phyloP scores from a whole-genome alignment of 2,888 invertebrate genomes.

The Ochlodes sylvanus region DNA sequence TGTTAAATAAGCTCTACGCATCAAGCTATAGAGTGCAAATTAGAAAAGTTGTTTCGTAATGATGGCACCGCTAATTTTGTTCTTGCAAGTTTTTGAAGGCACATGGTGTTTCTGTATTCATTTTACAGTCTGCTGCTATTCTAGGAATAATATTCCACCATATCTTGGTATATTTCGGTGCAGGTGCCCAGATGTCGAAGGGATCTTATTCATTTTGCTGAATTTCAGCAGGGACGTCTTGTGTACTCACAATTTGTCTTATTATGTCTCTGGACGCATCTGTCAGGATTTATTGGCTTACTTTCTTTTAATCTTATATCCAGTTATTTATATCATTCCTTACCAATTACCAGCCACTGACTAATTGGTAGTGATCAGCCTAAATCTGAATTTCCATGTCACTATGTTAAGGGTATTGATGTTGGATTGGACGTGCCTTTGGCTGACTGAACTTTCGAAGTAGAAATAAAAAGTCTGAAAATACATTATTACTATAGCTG shows the following conservation, averaged over 20 bases:
- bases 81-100: constrained; percentile 71
- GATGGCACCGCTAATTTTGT: constrained; percentile 45
- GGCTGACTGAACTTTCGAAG: neutral
- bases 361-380: constrained; percentile 64
- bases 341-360: constrained; percentile 69
- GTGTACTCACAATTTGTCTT: constrained; percentile 65
- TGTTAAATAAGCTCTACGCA: constrained; percentile 42
- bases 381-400: constrained; percentile 61
- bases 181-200: constrained; percentile 82
- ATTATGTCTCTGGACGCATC: constrained; percentile 61
- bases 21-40: constrained; percentile 46
- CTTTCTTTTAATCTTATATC: constrained; percentile 54
- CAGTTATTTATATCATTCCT: constrained; percentile 58
- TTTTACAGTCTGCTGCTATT: constrained; percentile 84
- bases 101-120: constrained; percentile 77
- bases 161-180: constrained; percentile 74
- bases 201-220: constrained; percentile 64
- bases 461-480: no score
- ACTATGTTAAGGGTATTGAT: constrained; percentile 47
- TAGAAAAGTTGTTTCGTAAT: constrained; percentile 38
- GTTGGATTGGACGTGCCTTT: neutral
- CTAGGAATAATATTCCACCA: constrained; percentile 80
- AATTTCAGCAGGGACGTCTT: constrained; percentile 55
- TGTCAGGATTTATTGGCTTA: constrained; percentile 72
- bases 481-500: no score